These are phyloP conservation scores for Leptopilina drosophilae DNA, from an alignment of 2,888 invertebrate genomes.

Conservation along the genomic window DNA sequence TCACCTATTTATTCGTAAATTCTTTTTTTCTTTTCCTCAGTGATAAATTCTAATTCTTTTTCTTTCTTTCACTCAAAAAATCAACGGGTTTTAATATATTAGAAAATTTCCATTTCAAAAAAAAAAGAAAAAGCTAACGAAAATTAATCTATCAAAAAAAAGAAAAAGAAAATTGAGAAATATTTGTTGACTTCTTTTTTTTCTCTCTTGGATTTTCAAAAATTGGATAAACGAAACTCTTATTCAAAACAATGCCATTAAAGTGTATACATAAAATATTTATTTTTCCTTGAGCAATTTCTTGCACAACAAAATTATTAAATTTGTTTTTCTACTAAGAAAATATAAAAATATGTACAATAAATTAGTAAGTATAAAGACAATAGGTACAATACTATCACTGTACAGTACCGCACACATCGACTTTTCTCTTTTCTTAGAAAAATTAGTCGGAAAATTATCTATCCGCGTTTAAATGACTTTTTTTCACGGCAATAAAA, in stretches of 20 bases:
- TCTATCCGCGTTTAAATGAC: neutral
- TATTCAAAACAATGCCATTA: slow-evolving; percentile 63
- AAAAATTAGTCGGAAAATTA: slow-evolving; percentile 31
- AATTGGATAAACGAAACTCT: slow-evolving; percentile 55
- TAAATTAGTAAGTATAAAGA: slow-evolving; percentile 66
- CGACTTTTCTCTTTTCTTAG: slow-evolving; percentile 23
- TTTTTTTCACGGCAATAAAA: slow-evolving; percentile 19
- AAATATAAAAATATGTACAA: slow-evolving; percentile 76
- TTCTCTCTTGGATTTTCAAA: neutral
- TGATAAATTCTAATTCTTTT: neutral
- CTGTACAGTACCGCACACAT: slow-evolving; percentile 58
- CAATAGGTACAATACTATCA: slow-evolving; percentile 61
- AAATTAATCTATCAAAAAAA: neutral
- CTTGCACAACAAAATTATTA: slow-evolving; percentile 68
- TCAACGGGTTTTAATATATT: neutral
- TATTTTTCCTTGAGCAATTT: slow-evolving; percentile 72
- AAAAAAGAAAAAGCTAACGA: neutral
- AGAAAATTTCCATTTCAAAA: too few species aligned
- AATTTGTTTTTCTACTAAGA: slow-evolving; percentile 64
- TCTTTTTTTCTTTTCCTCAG: slow-evolving; percentile 20
- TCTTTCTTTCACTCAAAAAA: neutral
- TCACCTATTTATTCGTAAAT: slow-evolving; percentile 37
- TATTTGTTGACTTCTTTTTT: neutral
- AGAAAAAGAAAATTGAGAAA: neutral
- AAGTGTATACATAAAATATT: slow-evolving; percentile 73